These are phyloP conservation scores for Mormyrops boulengeri DNA, from an alignment of 2,797 vertebrate genomes.

Conservation along the genomic window DNA sequence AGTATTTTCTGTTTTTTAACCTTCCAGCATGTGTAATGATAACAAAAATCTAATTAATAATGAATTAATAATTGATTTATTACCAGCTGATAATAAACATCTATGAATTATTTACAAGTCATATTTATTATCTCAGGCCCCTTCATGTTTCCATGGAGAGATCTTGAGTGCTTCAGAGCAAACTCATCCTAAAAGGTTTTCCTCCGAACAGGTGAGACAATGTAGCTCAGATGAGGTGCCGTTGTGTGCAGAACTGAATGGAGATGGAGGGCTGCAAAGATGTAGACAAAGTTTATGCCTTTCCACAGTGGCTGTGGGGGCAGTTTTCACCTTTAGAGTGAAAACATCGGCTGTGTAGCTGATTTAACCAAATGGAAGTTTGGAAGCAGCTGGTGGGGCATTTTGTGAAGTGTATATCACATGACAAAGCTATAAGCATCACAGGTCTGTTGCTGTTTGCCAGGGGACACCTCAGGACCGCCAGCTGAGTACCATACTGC, in stretches of 20 bases:
- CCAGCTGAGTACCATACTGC: background rate
- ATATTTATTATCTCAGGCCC: background rate
- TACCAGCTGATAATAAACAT: background rate
- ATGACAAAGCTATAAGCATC: background rate
- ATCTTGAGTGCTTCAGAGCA: background rate
- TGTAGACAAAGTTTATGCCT: background rate
- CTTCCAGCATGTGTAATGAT: background rate
- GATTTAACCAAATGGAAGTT: background rate
- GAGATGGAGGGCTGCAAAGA: background rate
- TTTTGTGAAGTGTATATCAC: background rate
- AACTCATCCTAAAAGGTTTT: background rate
- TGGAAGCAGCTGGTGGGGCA: background rate
- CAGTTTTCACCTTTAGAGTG: background rate
- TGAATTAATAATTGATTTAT: slow-evolving; percentile 7
- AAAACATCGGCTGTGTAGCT: background rate
- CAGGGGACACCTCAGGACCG: background rate
- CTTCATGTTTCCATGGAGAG: background rate
- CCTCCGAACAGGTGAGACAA: background rate
- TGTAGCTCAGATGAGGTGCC: background rate
- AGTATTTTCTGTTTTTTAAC: background rate
- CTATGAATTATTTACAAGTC: background rate
- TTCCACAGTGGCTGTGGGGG: background rate
- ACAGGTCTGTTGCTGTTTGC: background rate
- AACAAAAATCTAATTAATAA: slow-evolving; percentile 2
- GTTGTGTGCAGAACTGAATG: background rate